Evolutionary conservation across 2,113 vertebrate genomes (phyloP).

Genomic region (Litocranius walleri): DNA sequence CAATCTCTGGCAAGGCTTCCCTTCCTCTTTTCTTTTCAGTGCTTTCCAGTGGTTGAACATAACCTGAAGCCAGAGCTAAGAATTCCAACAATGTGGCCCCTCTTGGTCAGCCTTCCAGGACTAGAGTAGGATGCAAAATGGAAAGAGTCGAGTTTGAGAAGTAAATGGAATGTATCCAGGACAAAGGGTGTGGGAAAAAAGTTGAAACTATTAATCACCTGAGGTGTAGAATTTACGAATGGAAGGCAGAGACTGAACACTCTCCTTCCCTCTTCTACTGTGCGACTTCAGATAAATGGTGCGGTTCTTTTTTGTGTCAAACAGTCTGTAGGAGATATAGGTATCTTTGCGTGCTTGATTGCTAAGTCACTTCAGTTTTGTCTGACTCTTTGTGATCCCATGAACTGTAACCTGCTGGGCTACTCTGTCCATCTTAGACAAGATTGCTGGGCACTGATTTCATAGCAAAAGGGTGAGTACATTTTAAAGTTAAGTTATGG

Average conservation of each 20-base stretch:
- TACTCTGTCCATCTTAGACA: neutral
- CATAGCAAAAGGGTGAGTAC: neutral
- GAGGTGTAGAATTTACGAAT: neutral
- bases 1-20: fast-evolving
- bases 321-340: neutral
- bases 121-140: neutral
- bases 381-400: neutral
- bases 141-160: neutral
- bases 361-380: neutral
- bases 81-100: neutral
- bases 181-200: neutral
- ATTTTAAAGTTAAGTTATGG: neutral
- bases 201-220: neutral
- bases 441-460: neutral
- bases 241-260: neutral
- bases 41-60: neutral
- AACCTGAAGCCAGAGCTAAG: neutral
- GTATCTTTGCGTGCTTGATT: neutral
- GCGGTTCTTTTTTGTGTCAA: neutral
- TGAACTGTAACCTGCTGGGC: neutral
- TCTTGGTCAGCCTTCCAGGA: neutral
- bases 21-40: neutral
- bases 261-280: neutral
- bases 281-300: neutral
- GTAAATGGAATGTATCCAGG: neutral